These are phyloP conservation scores for Onychorhynchus coronatus DNA, from an alignment of 2,113 vertebrate genomes.

Conservation along the genomic window DNA sequence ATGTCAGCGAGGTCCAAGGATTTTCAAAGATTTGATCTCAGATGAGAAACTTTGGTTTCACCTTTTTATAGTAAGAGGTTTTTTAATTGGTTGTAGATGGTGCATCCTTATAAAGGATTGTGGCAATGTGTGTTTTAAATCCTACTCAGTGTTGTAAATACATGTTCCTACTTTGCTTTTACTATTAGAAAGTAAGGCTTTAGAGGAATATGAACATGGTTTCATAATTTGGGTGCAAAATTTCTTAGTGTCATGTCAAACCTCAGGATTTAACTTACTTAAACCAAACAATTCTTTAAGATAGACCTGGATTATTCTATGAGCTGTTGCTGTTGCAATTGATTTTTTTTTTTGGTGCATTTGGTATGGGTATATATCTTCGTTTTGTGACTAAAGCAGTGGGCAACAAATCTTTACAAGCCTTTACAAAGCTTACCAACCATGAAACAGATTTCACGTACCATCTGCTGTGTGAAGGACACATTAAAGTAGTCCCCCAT, in stretches of 20 bases:
- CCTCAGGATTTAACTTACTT: not conserved
- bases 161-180: not conserved
- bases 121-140: not conserved
- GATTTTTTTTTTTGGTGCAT: not conserved
- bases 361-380: slow-evolving; percentile 1
- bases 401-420: slow-evolving; percentile 41
- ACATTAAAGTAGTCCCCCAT: not conserved
- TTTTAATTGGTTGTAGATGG: not conserved
- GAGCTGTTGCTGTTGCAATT: not conserved
- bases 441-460: slow-evolving; percentile 60
- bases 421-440: slow-evolving; percentile 12
- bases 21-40: not conserved
- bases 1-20: not conserved
- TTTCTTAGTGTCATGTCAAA: not conserved
- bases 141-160: not conserved
- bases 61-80: not conserved
- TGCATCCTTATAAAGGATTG: not conserved
- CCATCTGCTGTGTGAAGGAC: slow-evolving; percentile 65
- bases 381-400: not conserved
- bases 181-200: not conserved
- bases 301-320: not conserved
- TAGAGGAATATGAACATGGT: not conserved
- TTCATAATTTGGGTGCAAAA: not conserved
- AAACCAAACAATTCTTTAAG: not conserved
- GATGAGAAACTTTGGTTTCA: not conserved